Base-by-base conservation (phyloP, 2,113 vertebrate genomes). In the Rhinoptilus africanus region DNA sequence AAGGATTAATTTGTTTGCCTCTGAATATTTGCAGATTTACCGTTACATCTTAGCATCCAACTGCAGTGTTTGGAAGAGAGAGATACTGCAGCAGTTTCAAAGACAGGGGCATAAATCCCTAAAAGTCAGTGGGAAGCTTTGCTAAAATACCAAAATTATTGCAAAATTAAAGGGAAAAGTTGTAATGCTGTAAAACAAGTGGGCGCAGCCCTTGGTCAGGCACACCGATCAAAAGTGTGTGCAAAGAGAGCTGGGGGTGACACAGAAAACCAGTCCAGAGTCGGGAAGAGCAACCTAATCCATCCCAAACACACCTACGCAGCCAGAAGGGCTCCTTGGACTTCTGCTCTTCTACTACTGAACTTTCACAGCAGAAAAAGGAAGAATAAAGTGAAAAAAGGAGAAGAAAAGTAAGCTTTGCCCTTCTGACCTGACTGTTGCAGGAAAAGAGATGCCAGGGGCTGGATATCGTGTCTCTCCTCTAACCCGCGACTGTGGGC, bases 1-100 rank as follows among this genome's bases (percentile, higher is more conserved):
- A 59, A 26, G 57, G 80, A 92, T 86, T 72, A 15, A 91, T 85
- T 35, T 92, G 71, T 74, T 89, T 95, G 90, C 75, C 76, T 88
- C 83, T 51, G 79, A 94, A 59, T 79, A 79, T 91, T 79, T 91
- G 80, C 91, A 95, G 89, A 85, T 30, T 20, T 88, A 76, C 77
- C 69, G 69, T 37, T 82, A 69, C 74, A 76, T 57, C 71, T 76
- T 26, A 69, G 81, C 71, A 75, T 16, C 43, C 75, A 59, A 3
- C 68, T 10, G 79, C 73, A 34, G 87, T 4, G 32, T n/a, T 75
- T n/a, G 53, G 74, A 50, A 64, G 39, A 37, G 62, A 67, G n/a
- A 71, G 56, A 43, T 5, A 39, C 71, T 56, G 64, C 91, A 78
- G 82, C 41, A 57, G 57, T 22, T 76, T 8, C 59, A 62, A 39